Evolutionary conservation across 2,113 vertebrate genomes (phyloP).

Genomic region (Spea bombifrons): DNA sequence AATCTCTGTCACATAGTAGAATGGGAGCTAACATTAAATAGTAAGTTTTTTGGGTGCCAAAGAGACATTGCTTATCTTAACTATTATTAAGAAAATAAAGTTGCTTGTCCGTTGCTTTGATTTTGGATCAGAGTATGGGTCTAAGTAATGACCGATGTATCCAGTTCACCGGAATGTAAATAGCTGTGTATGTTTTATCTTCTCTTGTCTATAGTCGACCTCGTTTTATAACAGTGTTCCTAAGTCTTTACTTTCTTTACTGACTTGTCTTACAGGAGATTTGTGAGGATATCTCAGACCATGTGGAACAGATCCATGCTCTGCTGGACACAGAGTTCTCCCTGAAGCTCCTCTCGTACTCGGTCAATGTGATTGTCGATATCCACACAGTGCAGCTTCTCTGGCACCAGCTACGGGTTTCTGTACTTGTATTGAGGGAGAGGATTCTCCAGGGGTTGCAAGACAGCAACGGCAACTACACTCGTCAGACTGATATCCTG

Average conservation of each 20-base stretch:
- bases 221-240: neutral
- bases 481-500: constrained; percentile 92
- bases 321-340: constrained; percentile 96
- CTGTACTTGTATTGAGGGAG: constrained; percentile 92
- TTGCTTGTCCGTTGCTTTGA: too few relatives aligned
- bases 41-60: neutral
- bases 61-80: too few relatives aligned
- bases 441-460: constrained; percentile 96
- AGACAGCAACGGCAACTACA: constrained; percentile 98
- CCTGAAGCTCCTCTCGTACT: constrained; percentile 95
- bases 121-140: too few relatives aligned
- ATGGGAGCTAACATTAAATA: neutral
- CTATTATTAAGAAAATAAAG: neutral
- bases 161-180: too few relatives aligned
- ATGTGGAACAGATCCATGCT: constrained; percentile 98
- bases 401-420: constrained; percentile 97
- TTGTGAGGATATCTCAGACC: constrained; percentile 98
- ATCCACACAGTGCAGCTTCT: constrained; percentile 91
- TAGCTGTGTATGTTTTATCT: neutral
- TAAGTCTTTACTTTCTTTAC: constrained; percentile 38
- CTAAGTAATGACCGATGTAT: too few relatives aligned
- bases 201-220: neutral
- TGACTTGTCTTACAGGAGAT: constrained; percentile 74
- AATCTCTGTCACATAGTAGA: too few relatives aligned
- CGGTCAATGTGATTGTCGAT: constrained; percentile 95